Base-by-base conservation (phyloP, 2,113 vertebrate genomes). In the Halichoeres trimaculatus region DNA sequence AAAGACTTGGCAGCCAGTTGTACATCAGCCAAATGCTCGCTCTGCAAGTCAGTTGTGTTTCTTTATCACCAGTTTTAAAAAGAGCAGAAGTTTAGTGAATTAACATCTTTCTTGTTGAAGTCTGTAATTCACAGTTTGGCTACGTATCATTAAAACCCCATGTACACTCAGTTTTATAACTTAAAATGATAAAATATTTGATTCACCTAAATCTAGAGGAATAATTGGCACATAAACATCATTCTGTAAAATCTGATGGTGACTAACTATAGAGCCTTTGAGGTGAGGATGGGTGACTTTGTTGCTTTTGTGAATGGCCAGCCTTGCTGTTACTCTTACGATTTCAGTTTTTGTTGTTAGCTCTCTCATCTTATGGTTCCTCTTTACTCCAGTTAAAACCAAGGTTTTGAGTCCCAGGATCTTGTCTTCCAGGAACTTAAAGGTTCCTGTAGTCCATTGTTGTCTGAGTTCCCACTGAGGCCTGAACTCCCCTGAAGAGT, bases 1-100 rank as follows among this genome's bases (percentile, higher is more conserved):
- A 19, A 53, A 64, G 58, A 60, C 48, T 63, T 85, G 78, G 82
- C 76, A 74, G 60, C 48, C 41, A 20, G 14, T 13, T 64, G 38
- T 41, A 56, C 22, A 60, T 24, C 26, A 78, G 43, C 52, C 57
- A 47, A n/a, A 35, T 69, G 63, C 38, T 26, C 35, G 6, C 50
- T 70, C 60, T 14, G 24, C 50, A 71, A 43, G 73, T 72, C 48
- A 54, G 6, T 53, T 71, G 62, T 16, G 62, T 61, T 13, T 80
- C 48, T 79, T 64, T 38, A 14, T 65, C 17, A 22, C 14, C 36
- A 55, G 14, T 23, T 56, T 70, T 41, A 14, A 5, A 41, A 5
- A 16, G 9, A 41, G 40, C 7, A 62, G 30, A 24, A 1, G 26
- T 47, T 36, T 23, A 20, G 16, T 38, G 6, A n/a, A 61, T 12